phyloP scores from a whole-genome alignment of 1,140 invertebrate species.

The Aphaenogaster ashmeadi region DNA sequence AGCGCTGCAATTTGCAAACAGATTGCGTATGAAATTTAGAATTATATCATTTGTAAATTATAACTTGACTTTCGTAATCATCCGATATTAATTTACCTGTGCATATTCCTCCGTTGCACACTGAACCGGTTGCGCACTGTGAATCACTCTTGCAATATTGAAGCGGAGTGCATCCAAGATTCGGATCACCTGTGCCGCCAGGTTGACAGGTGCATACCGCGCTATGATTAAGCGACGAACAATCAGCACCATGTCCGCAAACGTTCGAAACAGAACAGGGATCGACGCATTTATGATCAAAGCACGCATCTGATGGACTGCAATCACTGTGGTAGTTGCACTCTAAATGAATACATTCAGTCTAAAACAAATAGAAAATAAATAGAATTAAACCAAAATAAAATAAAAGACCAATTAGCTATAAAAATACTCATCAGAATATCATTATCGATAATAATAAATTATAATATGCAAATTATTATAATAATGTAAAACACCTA shows the following conservation, averaged over 20 bases:
- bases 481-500: not conserved
- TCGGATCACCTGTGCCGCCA: conserved; percentile 95
- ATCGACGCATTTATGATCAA: conserved; percentile 93
- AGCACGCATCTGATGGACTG: conserved; percentile 90
- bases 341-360: conserved; percentile 91
- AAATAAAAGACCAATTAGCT: not conserved
- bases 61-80: not conserved
- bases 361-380: conserved; percentile 66
- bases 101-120: conserved; percentile 94
- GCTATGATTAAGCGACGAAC: conserved; percentile 91
- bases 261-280: conserved; percentile 93
- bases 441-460: not conserved
- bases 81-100: conserved; percentile 87
- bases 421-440: not conserved
- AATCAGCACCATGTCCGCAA: conserved; percentile 93
- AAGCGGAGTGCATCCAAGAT: conserved; percentile 92
- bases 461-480: not conserved
- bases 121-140: conserved; percentile 93
- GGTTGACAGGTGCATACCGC: conserved; percentile 93
- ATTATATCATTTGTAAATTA: not conserved
- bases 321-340: conserved; percentile 94
- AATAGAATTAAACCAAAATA: not conserved
- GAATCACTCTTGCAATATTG: conserved; percentile 93
- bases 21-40: not conserved
- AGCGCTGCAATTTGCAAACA: conserved; percentile 86